phyloP scores from a whole-genome alignment of 2,113 vertebrate genomes.

The Nycticebus coucang region DNA sequence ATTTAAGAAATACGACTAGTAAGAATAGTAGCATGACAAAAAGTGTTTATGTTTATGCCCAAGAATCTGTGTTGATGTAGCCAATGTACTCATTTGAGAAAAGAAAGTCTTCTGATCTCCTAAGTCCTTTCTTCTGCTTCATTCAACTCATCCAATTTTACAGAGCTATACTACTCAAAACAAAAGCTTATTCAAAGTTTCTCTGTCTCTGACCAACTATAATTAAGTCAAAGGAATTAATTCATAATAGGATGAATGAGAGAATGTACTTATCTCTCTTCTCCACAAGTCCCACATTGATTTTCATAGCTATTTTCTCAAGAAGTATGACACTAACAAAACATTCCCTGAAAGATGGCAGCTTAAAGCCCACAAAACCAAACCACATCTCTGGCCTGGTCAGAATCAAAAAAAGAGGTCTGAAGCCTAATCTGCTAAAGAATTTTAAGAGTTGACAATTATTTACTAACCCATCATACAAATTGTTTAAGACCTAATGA shows the following conservation, averaged over 20 bases:
- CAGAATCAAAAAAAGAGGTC: neutral
- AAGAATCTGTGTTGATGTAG: neutral
- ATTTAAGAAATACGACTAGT: neutral
- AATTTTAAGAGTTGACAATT: neutral
- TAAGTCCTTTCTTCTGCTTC: neutral
- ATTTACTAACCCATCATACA: neutral
- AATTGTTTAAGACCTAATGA: neutral
- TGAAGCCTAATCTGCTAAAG: neutral
- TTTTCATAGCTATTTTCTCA: neutral
- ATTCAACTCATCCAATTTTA: neutral
- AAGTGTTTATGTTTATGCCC: neutral
- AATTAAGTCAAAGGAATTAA: neutral
- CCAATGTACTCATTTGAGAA: neutral
- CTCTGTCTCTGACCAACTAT: neutral
- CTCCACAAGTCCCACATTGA: neutral
- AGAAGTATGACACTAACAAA: neutral
- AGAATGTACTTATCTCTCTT: neutral
- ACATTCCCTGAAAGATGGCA: neutral
- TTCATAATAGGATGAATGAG: neutral
- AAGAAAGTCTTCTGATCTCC: neutral
- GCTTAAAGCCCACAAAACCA: neutral
- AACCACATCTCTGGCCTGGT: neutral
- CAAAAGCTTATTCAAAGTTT: neutral
- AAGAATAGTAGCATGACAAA: neutral
- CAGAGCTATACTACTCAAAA: neutral